Percentiles rank a stretch among this genome's conserved stretches.
phyloP scores from a whole-genome alignment of 2,888 invertebrate species.

The Drosophila subquinaria region DNA sequence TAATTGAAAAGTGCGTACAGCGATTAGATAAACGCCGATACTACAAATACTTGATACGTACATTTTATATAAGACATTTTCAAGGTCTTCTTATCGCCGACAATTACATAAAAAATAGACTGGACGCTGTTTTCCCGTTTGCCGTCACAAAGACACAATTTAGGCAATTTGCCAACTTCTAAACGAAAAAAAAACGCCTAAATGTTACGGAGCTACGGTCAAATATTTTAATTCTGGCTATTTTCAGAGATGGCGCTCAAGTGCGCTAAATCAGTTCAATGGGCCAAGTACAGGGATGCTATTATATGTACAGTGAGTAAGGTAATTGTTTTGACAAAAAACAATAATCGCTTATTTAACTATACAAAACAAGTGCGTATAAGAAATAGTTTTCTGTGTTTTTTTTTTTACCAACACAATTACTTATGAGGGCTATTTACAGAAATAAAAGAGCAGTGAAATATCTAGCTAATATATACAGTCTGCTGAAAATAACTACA shows the following conservation, averaged over 20 bases:
- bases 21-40: constrained; percentile 68
- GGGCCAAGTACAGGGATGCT: constrained; percentile 36
- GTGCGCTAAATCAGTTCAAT: constrained; percentile 41
- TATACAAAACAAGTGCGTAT: too few relatives aligned
- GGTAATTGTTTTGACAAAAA: neutral
- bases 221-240: constrained; percentile 31
- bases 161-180: constrained; percentile 47
- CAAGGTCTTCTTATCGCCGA: constrained; percentile 68
- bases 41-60: constrained; percentile 31
- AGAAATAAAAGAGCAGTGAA: too few relatives aligned
- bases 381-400: too few relatives aligned
- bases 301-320: neutral
- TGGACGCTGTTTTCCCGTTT: constrained; percentile 2
- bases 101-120: constrained; percentile 60
- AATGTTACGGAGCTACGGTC: constrained; percentile 37
- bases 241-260: constrained; percentile 42
- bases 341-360: too few relatives aligned
- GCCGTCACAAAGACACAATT: neutral
- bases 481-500: too few relatives aligned
- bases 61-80: constrained; percentile 68
- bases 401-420: too few relatives aligned
- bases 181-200: constrained; percentile 2
- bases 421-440: too few relatives aligned
- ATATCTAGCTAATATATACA: too few relatives aligned
- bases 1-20: constrained; percentile 58